Base-by-base conservation (phyloP, 2,888 invertebrate genomes). In the Dendrolimus houi region DNA sequence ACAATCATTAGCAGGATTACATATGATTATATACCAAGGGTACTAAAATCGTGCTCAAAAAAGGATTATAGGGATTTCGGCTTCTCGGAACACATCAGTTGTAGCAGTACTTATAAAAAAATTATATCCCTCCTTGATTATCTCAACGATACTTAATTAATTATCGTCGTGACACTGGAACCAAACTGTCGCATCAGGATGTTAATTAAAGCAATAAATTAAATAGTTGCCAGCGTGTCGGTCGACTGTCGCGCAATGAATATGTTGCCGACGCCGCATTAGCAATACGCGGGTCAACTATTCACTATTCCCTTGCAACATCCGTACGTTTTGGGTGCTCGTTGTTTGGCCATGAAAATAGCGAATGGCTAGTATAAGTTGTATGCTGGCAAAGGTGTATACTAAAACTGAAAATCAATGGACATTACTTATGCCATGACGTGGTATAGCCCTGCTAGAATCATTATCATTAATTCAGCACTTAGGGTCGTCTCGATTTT, bases 121-220 rank as follows among this genome's bases (percentile, higher is more conserved):
- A 6, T 29, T 29, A 29, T 29, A 14, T n/a, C 41, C 29, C 52
- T n/a, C 52, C 17, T n/a, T n/a, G 62, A 62, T 62, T 64, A 70
- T 69, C 68, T 76, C 74, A 74, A 77, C 73, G 76, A 76, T 77
- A 73, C 69, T 75, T 80, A 78, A 79, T 79, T 77, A 79, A 76
- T 77, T 62, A 72, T 74, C 64, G 74, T 75, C 72, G 74, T 73
- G 66, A 71, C 75, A 73, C 74, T 76, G 72, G 76, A 74, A 75
- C 76, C 75, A 47, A 47, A 75, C 75, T 75, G 73, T 69, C 70
- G 71, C 67, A 70, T 71, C 70, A 67, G 71, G 71, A 71, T 80
- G 80, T 82, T 82, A 83, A 83, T 83, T 81, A 82, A 83, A 83
- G 82, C 83, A 78, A 83, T 83, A 83, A 83, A 83, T 83, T 83